A percentile compares a stretch with the other conserved stretches of the same genome.
Evolutionary conservation across 2,888 invertebrate genomes (phyloP).

Genomic region (Stegophylla sp.): DNA sequence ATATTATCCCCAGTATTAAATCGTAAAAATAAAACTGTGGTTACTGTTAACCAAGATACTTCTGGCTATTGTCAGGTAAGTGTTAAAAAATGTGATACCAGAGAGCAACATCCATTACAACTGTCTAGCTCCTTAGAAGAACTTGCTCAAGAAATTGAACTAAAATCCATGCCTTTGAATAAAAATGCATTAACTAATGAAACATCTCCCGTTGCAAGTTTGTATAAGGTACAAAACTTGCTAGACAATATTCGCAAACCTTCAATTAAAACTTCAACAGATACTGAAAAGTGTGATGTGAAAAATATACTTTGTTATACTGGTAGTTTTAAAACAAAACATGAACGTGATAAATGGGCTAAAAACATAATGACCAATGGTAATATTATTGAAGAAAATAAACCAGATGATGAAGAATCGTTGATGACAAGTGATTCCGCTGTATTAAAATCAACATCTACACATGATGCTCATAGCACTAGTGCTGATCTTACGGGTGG

Average conservation of each 20-base stretch:
- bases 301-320: slow-evolving; percentile 61
- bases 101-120: slow-evolving; percentile 55
- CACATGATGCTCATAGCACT: slow-evolving; percentile 59
- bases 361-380: slow-evolving; percentile 59
- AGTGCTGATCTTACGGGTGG: slow-evolving; percentile 60
- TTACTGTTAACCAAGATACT: slow-evolving; percentile 55
- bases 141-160: slow-evolving; percentile 61
- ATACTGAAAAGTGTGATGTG: slow-evolving; percentile 32
- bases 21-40: slow-evolving; percentile 51
- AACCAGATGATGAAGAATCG: slow-evolving; percentile 56
- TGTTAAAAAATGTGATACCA: slow-evolving; percentile 56
- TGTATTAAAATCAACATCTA: slow-evolving; percentile 52
- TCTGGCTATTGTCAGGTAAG: slow-evolving; percentile 60
- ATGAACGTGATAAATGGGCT: slow-evolving; percentile 62
- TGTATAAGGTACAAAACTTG: slow-evolving; percentile 55
- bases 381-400: slow-evolving; percentile 50
- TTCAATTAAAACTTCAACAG: slow-evolving; percentile 50
- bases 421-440: slow-evolving; percentile 47
- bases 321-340: slow-evolving; percentile 63
- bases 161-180: slow-evolving; percentile 60
- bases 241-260: slow-evolving; percentile 59
- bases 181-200: slow-evolving; percentile 28
- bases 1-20: slow-evolving; percentile 47
- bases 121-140: slow-evolving; percentile 61
- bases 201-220: slow-evolving; percentile 1